Evolutionary conservation across 35 echinoderm and acorn worm species (phyloP).

Genomic region (Ophiothrix spiculata): DNA sequence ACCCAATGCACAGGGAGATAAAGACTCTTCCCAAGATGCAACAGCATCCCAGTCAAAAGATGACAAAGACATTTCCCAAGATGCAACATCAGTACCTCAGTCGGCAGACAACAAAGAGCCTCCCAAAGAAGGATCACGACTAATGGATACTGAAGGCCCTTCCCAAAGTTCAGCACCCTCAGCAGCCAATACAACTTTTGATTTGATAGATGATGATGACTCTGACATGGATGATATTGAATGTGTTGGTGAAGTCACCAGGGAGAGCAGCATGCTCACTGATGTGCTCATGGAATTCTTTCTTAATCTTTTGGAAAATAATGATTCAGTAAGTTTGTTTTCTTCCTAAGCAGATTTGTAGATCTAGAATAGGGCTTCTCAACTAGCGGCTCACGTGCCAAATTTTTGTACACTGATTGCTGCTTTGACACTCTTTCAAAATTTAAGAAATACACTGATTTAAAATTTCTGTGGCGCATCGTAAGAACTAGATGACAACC

Average conservation of each 20-base stretch:
- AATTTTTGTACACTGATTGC: neutral
- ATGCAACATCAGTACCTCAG: neutral
- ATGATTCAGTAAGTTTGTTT: neutral
- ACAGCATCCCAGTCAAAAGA: no score
- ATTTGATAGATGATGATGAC: neutral
- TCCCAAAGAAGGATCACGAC: no score
- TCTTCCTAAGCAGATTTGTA: neutral
- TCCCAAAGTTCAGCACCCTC: no score
- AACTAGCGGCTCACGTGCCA: neutral
- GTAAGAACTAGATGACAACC: no score
- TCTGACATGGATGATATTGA: neutral
- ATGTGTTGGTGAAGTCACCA: neutral
- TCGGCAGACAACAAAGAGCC: no score
- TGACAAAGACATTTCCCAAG: neutral
- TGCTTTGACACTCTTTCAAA: neutral
- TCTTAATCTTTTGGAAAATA: neutral
- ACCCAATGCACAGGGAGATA: neutral
- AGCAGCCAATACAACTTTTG: neutral
- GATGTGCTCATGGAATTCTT: slow-evolving; percentile 11
- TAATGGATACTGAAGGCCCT: no score
- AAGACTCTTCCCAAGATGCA: neutral
- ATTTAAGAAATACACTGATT: neutral
- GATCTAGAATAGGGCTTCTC: no score
- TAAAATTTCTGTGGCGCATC: neutral
- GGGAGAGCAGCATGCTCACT: neutral